Evolutionary conservation across 2,888 invertebrate genomes (phyloP), one percentile per base, ranked within the genome.

Genomic region (Actias luna): DNA sequence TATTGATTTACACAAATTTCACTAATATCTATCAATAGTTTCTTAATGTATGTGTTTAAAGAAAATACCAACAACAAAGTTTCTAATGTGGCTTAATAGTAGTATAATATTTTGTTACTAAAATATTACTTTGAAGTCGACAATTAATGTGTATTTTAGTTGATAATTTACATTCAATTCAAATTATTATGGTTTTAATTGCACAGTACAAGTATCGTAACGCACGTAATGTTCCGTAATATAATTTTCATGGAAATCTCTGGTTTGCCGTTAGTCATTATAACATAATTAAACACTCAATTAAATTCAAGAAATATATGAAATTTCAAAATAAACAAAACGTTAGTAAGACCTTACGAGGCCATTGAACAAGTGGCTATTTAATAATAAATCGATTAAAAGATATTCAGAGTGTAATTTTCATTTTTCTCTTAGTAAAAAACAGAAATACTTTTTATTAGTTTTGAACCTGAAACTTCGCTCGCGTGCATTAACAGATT

Each of bases 191-290:
- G 12, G 22, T 50, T 59, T 36, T 36, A 39, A 36, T 35, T 35
- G 27, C 59, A 59, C 33, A 58, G n/a, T 22, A 25, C 25, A 59
- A 39, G 25, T 36, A 25, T n/a, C 36, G 25, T 46, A 50, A 50
- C 46, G 25, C 46, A 14, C 22, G 25, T 50, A 50, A 50, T 50
- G 46, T 50, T 2, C 42, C 42, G 42, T 42, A 18, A 42, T 18
- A n/a, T n/a, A 42, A 8, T 18, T 7, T 18, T 42, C 42, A 8
- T 18, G 18, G 18, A 18, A 8, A 18, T 42, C 42, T n/a, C 18
- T 42, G 18, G 42, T 42, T 42, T 14, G 25, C 46, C 25, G 22
- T 22, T 4, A 50, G 46, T 12, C 46, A 25, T 25, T 50, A 50
- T 50, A 16, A 25, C 2, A 50, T n/a, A 50, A 22, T 12, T 25